Conservation (phyloP, 2,888 invertebrate species). For the Dyspetes luteomarginatus region DNA sequence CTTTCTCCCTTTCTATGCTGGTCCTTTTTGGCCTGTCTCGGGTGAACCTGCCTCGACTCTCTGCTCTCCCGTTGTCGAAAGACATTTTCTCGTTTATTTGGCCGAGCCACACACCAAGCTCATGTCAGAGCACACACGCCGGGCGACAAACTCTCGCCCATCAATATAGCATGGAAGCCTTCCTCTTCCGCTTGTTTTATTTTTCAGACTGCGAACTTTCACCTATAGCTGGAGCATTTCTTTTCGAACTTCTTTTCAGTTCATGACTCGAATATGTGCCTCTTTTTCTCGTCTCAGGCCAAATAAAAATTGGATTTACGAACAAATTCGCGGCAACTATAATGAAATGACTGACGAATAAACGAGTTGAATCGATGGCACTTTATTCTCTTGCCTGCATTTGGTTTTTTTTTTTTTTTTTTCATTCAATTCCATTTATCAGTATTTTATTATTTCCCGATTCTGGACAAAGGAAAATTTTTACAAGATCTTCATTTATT, state of each 20-base stretch:
- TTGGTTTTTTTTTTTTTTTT: not conserved
- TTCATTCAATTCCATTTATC: too few species aligned
- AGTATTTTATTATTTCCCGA: conserved; percentile 4
- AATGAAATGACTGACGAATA: not conserved
- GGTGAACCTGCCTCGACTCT: conserved; percentile 37
- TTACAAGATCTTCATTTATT: conserved; percentile 26
- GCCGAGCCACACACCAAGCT: conserved; percentile 29
- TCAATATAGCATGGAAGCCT: not conserved
- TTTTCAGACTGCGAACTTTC: conserved; percentile 47
- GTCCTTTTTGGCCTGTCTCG: conserved; percentile 49
- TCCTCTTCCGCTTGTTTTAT: conserved; percentile 41
- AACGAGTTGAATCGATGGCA: not conserved
- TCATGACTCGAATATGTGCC: not conserved
- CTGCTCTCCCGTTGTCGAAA: conserved; percentile 9
- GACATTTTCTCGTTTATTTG: conserved; percentile 64
- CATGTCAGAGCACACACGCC: conserved; percentile 38
- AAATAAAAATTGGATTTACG: not conserved
- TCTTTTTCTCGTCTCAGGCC: not conserved
- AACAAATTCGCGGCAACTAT: not conserved
- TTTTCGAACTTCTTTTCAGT: not conserved
- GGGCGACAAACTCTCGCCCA: conserved; percentile 49
- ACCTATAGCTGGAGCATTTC: not conserved
- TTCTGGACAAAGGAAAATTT: not conserved
- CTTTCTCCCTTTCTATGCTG: conserved; percentile 64
- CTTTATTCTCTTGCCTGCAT: not conserved